These are phyloP conservation scores for Luperina testacea DNA, from an alignment of 2,888 invertebrate species.

Conservation along the genomic window DNA sequence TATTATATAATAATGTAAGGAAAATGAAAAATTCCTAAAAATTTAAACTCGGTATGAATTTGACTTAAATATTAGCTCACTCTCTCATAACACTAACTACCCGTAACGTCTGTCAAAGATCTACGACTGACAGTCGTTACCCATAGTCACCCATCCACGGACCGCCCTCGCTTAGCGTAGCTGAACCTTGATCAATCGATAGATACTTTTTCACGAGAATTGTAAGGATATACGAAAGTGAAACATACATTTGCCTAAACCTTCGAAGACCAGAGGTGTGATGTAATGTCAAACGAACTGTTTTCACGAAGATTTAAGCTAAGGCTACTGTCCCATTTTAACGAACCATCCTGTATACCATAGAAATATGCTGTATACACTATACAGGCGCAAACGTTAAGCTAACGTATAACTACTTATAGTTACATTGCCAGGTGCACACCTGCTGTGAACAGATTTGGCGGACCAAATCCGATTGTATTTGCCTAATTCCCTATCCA, in stretches of 20 bases:
- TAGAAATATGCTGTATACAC: not conserved
- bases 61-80: not conserved
- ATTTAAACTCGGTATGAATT: not conserved
- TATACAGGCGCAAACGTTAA: not conserved
- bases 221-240: no score
- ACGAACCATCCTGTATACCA: not conserved
- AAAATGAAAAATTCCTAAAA: not conserved
- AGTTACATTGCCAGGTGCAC: constrained; percentile 21
- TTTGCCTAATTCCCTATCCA: constrained; percentile 62
- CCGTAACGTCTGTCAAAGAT: no score
- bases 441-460: constrained; percentile 59
- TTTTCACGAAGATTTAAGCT: not conserved
- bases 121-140: no score
- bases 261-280: not conserved
- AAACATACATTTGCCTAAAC: not conserved
- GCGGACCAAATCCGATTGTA: constrained; percentile 62
- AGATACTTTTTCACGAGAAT: no score
- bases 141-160: not conserved
- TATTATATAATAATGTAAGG: no score
- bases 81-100: no score
- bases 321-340: not conserved
- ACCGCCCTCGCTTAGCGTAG: not conserved
- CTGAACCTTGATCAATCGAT: no score
- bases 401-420: not conserved
- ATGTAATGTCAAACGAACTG: not conserved